These are phyloP conservation scores for Nasonia oneida DNA, from an alignment of 2,888 invertebrate genomes.

Conservation along the genomic window DNA sequence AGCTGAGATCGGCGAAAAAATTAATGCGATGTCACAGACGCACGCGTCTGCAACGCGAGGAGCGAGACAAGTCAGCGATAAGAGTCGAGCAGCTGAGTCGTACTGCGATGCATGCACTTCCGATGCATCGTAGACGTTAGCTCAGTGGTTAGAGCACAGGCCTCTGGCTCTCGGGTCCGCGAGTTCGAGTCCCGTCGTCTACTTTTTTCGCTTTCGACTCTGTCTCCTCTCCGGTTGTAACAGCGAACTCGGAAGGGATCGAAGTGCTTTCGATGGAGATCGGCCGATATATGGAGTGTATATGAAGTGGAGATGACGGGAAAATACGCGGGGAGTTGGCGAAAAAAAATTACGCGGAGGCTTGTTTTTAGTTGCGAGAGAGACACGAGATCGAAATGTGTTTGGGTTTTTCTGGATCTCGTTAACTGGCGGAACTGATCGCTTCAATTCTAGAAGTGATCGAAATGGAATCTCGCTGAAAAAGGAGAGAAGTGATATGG, in stretches of 20 bases:
- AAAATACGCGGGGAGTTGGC: neutral
- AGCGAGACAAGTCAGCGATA: too few species aligned
- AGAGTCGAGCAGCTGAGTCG: too few species aligned
- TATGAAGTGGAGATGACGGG: constrained; percentile 51
- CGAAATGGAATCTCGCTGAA: neutral
- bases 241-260: constrained; percentile 42
- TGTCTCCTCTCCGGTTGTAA: too few species aligned
- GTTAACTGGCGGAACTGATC: neutral
- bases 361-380: neutral
- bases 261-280: constrained; percentile 58
- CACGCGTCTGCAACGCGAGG: too few species aligned
- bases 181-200: too few species aligned
- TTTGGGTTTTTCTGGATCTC: neutral
- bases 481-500: neutral
- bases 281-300: constrained; percentile 51
- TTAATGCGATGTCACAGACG: constrained; percentile 35
- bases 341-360: constrained; percentile 38
- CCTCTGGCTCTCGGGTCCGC: too few species aligned
- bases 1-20: constrained; percentile 48
- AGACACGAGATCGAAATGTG: neutral
- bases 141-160: too few species aligned
- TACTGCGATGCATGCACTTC: too few species aligned
- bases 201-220: too few species aligned
- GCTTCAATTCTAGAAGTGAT: neutral
- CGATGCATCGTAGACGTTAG: too few species aligned